Evolutionary conservation across 2,888 invertebrate species (phyloP), one percentile per base, ranked within the genome.

Genomic region (Trimorus sp.): DNA sequence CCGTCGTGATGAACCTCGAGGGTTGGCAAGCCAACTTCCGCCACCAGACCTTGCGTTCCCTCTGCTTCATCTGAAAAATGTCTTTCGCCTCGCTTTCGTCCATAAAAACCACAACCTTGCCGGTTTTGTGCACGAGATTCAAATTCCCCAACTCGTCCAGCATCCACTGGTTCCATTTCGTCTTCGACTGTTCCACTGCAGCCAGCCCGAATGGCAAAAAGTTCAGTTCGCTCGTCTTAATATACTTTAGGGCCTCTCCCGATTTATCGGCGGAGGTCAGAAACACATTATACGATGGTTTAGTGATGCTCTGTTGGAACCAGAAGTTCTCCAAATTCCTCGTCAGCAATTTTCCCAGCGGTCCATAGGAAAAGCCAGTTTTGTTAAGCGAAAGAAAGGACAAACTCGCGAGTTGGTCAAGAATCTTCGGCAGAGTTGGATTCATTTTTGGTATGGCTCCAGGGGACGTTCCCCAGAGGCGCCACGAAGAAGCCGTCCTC

Each of bases 401-500:
- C 51, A 78, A 38, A 8, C 58, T 54, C 1, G 89, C 87, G 11
- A 91, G 26, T 3, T 76, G 73, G 56, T 85, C 87, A 8, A 91
- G 65, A 8, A 90, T 76, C 12, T 79, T 70, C n/a, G 87, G 83
- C 12, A 89, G 62, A 14, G 49, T 89, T 86, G 26, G 59, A 26
- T 40, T 80, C 85, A 81, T 60, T 7, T 82, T 83, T 78, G 0
- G 3, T 16, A 49, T 77, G 51, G 8, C 38, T 84, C 59, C 83
- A 85, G 16, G 87, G 83, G 49, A 86, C 84, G 83, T 97, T 97
- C 85, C 98, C 97, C 14, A 96, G 96, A 8, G 98, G 98, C 40
- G 97, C 96, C 12, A 98, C 95, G 93, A 97, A 98, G 91, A 98
- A 98, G 86, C 97, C 97, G 90, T 98, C 98, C 89, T 97, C 97